These are phyloP conservation scores for Bradypodion ventrale DNA, from an alignment of 2,797 vertebrate species.

Conservation along the genomic window DNA sequence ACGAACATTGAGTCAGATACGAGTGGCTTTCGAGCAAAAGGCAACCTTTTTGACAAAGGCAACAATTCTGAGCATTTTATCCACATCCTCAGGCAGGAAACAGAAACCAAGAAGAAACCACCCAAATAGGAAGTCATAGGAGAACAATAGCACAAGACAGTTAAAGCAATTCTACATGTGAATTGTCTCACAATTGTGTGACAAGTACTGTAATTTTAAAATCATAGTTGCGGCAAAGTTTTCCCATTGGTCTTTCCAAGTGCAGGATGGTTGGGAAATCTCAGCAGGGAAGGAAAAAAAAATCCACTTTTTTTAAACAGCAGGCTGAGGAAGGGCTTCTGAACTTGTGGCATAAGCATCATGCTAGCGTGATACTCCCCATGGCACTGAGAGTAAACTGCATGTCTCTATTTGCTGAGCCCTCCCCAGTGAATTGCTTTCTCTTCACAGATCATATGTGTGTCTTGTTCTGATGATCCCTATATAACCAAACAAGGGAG, in stretches of 20 bases:
- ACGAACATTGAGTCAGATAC: no score
- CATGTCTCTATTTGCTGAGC: background rate
- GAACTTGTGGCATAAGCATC: background rate
- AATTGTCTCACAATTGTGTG: background rate
- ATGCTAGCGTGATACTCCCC: background rate
- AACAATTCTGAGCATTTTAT: background rate
- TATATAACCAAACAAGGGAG: background rate
- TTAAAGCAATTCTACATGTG: background rate
- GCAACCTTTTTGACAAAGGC: no score
- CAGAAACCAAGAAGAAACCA: background rate
- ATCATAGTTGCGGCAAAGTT: background rate
- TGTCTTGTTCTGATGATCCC: background rate
- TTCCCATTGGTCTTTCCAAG: background rate
- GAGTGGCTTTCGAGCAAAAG: no score
- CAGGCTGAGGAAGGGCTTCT: constrained; percentile 1
- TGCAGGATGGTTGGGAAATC: no score
- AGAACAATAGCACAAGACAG: background rate
- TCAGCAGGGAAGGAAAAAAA: background rate
- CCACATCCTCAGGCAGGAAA: background rate
- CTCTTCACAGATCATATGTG: background rate
- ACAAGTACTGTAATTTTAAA: background rate
- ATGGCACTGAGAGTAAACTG: background rate
- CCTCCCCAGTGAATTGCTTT: rapidly evolving
- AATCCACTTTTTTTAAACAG: background rate
- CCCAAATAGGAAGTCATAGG: background rate